Conservation (phyloP, 2,888 invertebrate genomes). For the Troides helena region DNA sequence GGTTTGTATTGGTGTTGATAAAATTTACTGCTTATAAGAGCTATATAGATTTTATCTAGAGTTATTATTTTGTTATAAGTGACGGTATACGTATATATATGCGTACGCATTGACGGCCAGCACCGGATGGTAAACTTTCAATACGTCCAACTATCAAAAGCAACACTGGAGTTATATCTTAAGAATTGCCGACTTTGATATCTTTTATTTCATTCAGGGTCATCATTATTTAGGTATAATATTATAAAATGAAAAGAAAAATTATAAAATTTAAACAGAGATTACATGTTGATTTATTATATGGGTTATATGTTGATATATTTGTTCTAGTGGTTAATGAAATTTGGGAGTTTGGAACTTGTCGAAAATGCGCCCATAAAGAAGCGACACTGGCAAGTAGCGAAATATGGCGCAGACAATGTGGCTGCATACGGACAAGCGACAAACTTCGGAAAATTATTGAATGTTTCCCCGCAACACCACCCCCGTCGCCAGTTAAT, state of each 20-base stretch:
- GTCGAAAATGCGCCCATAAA: conserved; percentile 20
- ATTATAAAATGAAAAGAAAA: background rate
- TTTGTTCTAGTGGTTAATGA: conserved; percentile 22
- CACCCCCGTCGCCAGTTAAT: conserved; percentile 51
- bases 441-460: conserved; percentile 61
- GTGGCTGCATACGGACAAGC: conserved; percentile 64
- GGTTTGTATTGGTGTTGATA: background rate
- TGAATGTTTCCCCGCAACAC: conserved; percentile 52
- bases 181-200: too few relatives aligned
- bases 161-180: too few relatives aligned
- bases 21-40: background rate
- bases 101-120: background rate
- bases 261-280: background rate
- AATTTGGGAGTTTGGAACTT: conserved; percentile 14
- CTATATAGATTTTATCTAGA: background rate
- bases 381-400: background rate
- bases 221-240: too few relatives aligned
- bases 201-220: too few relatives aligned
- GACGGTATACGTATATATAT: background rate
- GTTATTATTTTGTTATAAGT: background rate
- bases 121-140: too few relatives aligned
- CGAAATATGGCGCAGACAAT: conserved; percentile 47
- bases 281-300: background rate
- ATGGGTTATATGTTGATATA: background rate
- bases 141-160: too few relatives aligned